These are phyloP conservation scores for Chelon auratus DNA, from an alignment of 2,797 vertebrate species.

Conservation along the genomic window DNA sequence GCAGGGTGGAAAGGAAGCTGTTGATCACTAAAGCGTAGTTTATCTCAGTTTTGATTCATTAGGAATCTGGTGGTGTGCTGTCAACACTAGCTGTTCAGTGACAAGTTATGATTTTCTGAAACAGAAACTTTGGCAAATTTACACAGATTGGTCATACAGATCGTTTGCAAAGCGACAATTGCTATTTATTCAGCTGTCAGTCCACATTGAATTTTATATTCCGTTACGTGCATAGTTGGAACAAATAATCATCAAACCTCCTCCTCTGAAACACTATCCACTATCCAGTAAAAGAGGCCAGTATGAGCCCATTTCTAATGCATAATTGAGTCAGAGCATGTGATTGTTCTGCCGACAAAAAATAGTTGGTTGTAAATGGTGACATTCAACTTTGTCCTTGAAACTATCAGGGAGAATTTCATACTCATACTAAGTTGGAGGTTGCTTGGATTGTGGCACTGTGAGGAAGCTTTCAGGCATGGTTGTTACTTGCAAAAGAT, in stretches of 20 bases:
- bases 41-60: conserved; percentile 53
- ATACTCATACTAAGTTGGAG: neutral
- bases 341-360: neutral
- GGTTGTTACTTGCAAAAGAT: conserved; percentile 1
- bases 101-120: conserved; percentile 9
- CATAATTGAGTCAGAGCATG: no score
- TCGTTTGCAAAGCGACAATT: neutral
- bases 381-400: no score
- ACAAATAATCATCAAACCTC: neutral
- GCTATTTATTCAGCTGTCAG: neutral
- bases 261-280: neutral
- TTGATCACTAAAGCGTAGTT: conserved; percentile 20
- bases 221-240: no score
- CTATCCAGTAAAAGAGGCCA: no score
- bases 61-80: conserved; percentile 23
- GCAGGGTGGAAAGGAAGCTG: conserved; percentile 16
- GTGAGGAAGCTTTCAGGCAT: neutral
- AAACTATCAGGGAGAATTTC: neutral
- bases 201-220: neutral
- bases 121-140: neutral
- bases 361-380: no score
- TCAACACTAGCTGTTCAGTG: conserved; percentile 8
- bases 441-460: conserved; percentile 2
- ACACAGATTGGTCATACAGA: neutral
- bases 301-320: neutral